Base-by-base conservation (phyloP, 2,888 invertebrate species). In the Diabrotica balteata region DNA sequence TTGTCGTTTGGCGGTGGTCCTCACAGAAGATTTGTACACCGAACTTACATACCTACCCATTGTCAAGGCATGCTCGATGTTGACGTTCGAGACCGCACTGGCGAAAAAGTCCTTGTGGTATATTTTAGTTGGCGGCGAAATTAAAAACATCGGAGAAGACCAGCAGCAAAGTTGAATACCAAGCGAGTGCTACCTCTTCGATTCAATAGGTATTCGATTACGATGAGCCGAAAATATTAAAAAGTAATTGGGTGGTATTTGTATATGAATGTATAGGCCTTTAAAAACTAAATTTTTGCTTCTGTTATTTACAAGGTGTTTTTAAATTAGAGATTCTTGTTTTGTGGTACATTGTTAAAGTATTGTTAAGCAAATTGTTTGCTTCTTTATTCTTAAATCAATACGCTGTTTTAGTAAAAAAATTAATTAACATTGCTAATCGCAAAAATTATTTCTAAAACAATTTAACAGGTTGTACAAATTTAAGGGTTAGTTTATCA, bases 1-100 rank as follows among this genome's bases (percentile, higher is more conserved):
- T 75, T 77, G 77, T 80, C 78, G 81, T 72, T 72, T 72, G 78
- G 78, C 73, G 82, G 83, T 83, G 83, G 83, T 82, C 83, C 76
- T 55, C 52, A 75, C 73, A 58, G 74, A 74, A 78, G 79, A 81
- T 80, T 81, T 79, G 80, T 79, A 75, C 79, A 71, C 72, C 73
- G 73, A 77, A 77, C 72, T 75, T 77, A 75, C 71, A 70, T 72
- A 69, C 72, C 80, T 76, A 69, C 71, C 80, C 76, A 81, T 82
- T 82, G 82, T 82, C 79, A 80, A 71, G 73, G 78, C 75, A 79
- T 79, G 77, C 77, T 78, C 42, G 72, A 74, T 72, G 72, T 78
- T 80, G 80, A 81, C 70, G 78, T 45, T 63, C 67, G 67, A 65
- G 79, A 79, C 80, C 80, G 75, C 80, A 80, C 80, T 71, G 75